Conservation (phyloP, 1,140 invertebrate genomes). For the Metaphire vulgaris region DNA sequence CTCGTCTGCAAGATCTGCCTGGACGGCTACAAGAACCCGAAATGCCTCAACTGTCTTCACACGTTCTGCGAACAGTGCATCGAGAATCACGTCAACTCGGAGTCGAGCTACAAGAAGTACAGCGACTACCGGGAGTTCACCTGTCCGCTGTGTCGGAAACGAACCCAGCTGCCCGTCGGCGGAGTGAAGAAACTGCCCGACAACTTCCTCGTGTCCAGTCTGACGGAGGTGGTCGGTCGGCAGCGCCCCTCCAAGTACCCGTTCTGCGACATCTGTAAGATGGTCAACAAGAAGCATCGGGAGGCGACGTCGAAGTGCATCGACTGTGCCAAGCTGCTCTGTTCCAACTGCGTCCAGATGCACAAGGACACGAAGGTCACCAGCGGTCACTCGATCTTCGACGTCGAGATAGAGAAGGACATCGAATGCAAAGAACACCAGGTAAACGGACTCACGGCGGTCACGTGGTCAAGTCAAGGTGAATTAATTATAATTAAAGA, state of each 20-base stretch:
- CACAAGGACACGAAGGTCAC: constrained; percentile 51
- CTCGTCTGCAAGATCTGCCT: constrained; percentile 53
- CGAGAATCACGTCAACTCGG: constrained; percentile 47
- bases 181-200: constrained; percentile 48
- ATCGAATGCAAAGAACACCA: constrained; percentile 53
- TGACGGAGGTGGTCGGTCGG: constrained; percentile 47
- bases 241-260: constrained; percentile 50
- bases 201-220: constrained; percentile 50
- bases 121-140: constrained; percentile 50
- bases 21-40: constrained; percentile 57
- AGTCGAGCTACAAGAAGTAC: constrained; percentile 51
- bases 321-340: constrained; percentile 53
- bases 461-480: too few relatives aligned
- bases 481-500: too few relatives aligned
- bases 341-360: constrained; percentile 48
- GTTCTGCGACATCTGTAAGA: constrained; percentile 53
- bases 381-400: constrained; percentile 51
- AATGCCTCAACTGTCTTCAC: constrained; percentile 82
- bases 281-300: constrained; percentile 47
- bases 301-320: constrained; percentile 52
- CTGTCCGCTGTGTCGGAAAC: constrained; percentile 50
- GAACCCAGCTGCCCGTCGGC: constrained; percentile 49
- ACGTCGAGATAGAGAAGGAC: constrained; percentile 53
- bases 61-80: constrained; percentile 80
- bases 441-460: too few relatives aligned